These are phyloP conservation scores for Subacronicta megacephala DNA, from an alignment of 2,888 invertebrate species.

Conservation along the genomic window DNA sequence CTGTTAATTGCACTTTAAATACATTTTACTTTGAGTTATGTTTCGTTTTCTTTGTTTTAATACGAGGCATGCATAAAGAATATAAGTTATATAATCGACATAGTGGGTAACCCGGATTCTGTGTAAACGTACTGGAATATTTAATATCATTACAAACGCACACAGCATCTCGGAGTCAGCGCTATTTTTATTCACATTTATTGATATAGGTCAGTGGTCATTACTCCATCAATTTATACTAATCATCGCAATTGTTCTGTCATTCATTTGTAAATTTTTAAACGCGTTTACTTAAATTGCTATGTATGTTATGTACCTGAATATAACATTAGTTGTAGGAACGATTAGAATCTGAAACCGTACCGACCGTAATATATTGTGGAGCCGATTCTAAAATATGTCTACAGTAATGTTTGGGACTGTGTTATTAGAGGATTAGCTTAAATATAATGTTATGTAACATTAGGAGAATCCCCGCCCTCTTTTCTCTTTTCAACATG, in stretches of 20 bases:
- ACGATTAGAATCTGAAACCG: constrained; percentile 43
- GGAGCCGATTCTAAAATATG: constrained; percentile 52
- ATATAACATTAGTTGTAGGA: constrained; percentile 58
- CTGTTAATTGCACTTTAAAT: no score
- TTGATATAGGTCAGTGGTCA: constrained; percentile 53
- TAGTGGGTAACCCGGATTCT: not conserved
- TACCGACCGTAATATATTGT: constrained; percentile 38
- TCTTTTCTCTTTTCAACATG: constrained; percentile 88
- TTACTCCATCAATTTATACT: constrained; percentile 60
- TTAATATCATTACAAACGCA: constrained; percentile 8
- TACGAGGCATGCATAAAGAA: no score
- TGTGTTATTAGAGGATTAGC: constrained; percentile 85
- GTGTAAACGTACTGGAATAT: constrained; percentile 2
- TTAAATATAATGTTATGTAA: constrained; percentile 62
- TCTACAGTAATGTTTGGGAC: constrained; percentile 79
- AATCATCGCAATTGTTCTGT: constrained; percentile 59
- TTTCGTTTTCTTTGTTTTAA: not conserved
- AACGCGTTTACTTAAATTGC: constrained; percentile 40
- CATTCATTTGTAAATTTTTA: constrained; percentile 38
- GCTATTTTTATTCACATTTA: constrained; percentile 57
- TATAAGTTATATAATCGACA: not conserved
- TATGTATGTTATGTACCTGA: constrained; percentile 78
- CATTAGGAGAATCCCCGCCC: constrained; percentile 67
- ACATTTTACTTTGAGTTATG: not conserved
- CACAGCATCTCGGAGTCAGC: constrained; percentile 23